These are phyloP conservation scores for Ascidia mentula DNA, from an alignment of 23 tunicate genomes.

Conservation along the genomic window DNA sequence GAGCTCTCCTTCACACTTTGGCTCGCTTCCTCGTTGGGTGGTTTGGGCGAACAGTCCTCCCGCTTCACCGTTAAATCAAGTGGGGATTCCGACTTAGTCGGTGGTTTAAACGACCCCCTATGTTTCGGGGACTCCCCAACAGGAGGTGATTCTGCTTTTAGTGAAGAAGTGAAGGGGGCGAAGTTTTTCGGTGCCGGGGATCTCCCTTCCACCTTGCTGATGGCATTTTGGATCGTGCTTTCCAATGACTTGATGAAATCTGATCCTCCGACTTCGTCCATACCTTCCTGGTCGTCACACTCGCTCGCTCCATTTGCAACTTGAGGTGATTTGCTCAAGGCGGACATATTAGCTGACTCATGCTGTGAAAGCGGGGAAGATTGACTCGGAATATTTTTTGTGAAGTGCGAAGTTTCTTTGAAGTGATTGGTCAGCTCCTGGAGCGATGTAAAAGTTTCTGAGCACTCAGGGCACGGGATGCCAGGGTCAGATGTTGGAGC, in stretches of 20 bases:
- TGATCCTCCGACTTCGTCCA: too few relatives aligned
- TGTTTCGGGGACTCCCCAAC: background rate
- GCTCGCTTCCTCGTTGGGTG: constrained; percentile 35
- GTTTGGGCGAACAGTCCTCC: background rate
- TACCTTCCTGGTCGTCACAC: background rate
- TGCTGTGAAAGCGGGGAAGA: background rate
- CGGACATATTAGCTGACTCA: background rate
- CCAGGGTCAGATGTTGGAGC: constrained; percentile 17
- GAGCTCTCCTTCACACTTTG: constrained; percentile 54
- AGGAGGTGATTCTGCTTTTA: background rate
- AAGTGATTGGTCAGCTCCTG: constrained; percentile 70
- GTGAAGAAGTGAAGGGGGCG: constrained; percentile 1
- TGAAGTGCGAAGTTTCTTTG: constrained; percentile 56
- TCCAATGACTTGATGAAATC: constrained; percentile 85
- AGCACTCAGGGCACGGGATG: constrained; percentile 68
- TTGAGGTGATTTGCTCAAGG: background rate
- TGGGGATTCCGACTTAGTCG: constrained; percentile 7
- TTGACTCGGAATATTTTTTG: constrained; percentile 1
- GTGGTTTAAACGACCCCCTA: background rate
- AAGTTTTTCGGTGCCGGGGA: background rate
- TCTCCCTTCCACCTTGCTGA: constrained; percentile 67
- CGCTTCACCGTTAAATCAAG: constrained; percentile 41
- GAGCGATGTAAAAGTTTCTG: constrained; percentile 53
- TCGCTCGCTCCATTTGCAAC: background rate
- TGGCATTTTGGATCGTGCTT: constrained; percentile 85